Percentiles rank a stretch among this genome's conserved stretches.
phyloP scores from a whole-genome alignment of 2,888 invertebrate genomes.

The Melieria crassipennis region DNA sequence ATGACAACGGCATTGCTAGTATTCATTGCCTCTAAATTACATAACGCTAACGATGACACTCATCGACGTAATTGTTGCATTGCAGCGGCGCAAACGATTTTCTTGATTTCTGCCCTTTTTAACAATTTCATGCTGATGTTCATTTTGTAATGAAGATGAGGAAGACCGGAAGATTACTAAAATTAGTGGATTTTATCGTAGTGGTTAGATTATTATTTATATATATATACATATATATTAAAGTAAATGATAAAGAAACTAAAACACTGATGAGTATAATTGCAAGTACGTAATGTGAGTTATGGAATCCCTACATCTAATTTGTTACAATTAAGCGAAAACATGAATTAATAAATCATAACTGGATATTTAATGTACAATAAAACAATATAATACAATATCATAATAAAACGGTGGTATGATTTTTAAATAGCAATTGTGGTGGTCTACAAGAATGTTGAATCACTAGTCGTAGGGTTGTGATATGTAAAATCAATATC shows the following conservation, averaged over 20 bases:
- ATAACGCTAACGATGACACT: too few relatives aligned
- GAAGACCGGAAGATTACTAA: conserved; percentile 3
- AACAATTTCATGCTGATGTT: too few relatives aligned
- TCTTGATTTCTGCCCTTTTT: too few relatives aligned
- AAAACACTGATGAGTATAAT: conserved; percentile 1
- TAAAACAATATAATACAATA: too few relatives aligned
- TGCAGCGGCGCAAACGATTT: too few relatives aligned
- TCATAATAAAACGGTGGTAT: neutral
- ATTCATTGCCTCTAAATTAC: too few relatives aligned
- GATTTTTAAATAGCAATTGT: neutral
- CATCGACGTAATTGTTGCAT: too few relatives aligned
- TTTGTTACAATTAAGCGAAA: conserved; percentile 31
- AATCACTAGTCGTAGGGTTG: too few relatives aligned
- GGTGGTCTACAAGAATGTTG: neutral
- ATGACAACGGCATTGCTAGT: too few relatives aligned
- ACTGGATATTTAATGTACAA: conserved; percentile 33
- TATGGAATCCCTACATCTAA: conserved; percentile 11
- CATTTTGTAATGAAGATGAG: too few relatives aligned
- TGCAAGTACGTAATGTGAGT: conserved; percentile 12
- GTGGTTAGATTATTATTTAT: conserved; percentile 16
- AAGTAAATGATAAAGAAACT: neutral
- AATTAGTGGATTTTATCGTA: conserved; percentile 20
- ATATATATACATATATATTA: neutral
- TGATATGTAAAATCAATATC: too few relatives aligned
- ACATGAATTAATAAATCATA: conserved; percentile 34